A percentile compares a stretch with the other conserved stretches of the same genome.
Evolutionary conservation across 2,797 vertebrate genomes (phyloP).

Genomic region (Phataginus tetradactyla): DNA sequence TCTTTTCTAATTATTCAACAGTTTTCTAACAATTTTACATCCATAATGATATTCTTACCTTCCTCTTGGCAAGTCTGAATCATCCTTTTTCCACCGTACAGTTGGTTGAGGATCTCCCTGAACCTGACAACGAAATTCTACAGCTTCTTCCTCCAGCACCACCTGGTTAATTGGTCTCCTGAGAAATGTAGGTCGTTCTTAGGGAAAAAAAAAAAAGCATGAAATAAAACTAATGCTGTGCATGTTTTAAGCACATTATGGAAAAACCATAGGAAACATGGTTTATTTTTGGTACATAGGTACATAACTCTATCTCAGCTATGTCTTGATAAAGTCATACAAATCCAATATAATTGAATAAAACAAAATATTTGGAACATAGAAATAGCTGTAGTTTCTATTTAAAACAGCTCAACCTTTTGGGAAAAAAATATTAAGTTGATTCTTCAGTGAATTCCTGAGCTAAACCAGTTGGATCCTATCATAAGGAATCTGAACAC

Average conservation of each 20-base stretch:
- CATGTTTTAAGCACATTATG: conserved; percentile 43
- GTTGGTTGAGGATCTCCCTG: conserved; percentile 97
- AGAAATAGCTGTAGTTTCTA: not conserved
- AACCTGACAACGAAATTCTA: conserved; percentile 98
- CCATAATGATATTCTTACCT: conserved; percentile 87
- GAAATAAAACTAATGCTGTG: conserved; percentile 59
- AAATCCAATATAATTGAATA: not conserved
- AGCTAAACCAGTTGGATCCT: not conserved
- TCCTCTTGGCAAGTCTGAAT: conserved; percentile 94
- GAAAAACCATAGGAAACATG: not conserved
- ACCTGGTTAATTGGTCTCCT: conserved; percentile 98
- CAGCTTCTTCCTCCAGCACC: conserved; percentile 95
- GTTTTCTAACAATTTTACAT: not conserved
- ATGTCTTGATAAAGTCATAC: not conserved
- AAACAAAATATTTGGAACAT: not conserved
- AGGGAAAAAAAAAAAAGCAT: conserved; percentile 69
- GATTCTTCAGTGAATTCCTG: not conserved
- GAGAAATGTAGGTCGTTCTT: conserved; percentile 97
- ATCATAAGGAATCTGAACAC: not conserved
- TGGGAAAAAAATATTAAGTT: not conserved
- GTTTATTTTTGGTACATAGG: not conserved
- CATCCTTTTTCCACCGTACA: conserved; percentile 98
- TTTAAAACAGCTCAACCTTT: not conserved
- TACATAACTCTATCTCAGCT: not conserved
- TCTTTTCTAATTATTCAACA: not conserved